Conservation (phyloP, 2,888 invertebrate genomes). For the Lithosia quadra region DNA sequence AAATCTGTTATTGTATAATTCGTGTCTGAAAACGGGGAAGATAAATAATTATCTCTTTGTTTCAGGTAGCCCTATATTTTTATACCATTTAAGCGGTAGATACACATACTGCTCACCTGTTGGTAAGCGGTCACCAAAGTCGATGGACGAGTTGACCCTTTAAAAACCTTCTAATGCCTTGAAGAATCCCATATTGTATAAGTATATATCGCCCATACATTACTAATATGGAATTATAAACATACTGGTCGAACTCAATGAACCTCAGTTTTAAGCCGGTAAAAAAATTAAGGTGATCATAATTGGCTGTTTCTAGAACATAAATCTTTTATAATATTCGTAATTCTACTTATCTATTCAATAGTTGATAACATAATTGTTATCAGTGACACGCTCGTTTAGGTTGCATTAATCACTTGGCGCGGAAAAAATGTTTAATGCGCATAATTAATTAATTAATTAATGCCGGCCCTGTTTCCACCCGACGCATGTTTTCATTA, state of each 20-base stretch:
- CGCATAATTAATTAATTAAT: slow-evolving; percentile 55
- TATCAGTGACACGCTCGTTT: slow-evolving; percentile 55
- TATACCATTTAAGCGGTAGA: not conserved
- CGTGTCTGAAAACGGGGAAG: not conserved
- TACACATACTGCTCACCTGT: no score
- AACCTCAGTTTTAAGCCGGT: no score
- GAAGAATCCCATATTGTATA: no score
- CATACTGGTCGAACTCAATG: no score
- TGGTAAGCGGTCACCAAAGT: no score
- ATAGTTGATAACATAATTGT: slow-evolving; percentile 48
- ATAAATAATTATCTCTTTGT: not conserved
- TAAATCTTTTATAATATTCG: not conserved
- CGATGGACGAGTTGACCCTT: no score
- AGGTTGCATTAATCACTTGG: slow-evolving; percentile 60
- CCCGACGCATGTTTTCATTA: slow-evolving; percentile 23
- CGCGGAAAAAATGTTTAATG: slow-evolving; percentile 50
- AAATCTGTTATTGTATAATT: slow-evolving; percentile 2
- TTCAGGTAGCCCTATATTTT: not conserved
- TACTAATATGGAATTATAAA: no score
- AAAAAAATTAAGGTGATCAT: no score
- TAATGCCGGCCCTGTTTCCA: slow-evolving; percentile 23
- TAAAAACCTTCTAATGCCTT: no score
- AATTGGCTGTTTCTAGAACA: no score
- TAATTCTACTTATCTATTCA: slow-evolving; percentile 27
- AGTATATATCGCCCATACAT: no score